Base-by-base conservation (phyloP, 2,113 vertebrate genomes). In the Cephalopholis sonnerati region DNA sequence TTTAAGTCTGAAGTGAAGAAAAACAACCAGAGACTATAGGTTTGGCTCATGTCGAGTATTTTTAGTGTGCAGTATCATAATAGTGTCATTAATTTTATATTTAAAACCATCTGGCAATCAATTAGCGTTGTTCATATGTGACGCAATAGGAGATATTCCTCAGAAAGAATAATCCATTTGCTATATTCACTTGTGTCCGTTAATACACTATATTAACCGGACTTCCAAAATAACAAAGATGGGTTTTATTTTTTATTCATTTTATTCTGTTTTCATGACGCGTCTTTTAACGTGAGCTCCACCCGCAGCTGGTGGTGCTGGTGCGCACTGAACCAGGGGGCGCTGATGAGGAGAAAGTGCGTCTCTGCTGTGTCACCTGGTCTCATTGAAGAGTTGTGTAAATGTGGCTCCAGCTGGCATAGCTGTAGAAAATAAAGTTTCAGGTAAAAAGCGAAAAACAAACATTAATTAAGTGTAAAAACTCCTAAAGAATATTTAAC, bases 271-370 rank as follows among this genome's bases (percentile, higher is more conserved):
- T 27, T 16, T 1, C 16, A 2, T 9, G 8, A 2, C 62, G 7
- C 62, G 16, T 32, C 4, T 32, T 68, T 32, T 29, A 20, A 44
- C 2, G 10, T 36, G 7, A 7, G 7, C 32, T 36, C 32, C 32
- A 36, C 32, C 32, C 32, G 32, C 8, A 11, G 11, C 41, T 44
- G 41, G 11, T 44, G 8, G 11, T 12, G 11, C 5, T n/a, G 18
- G 3, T 11, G 46, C 74, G 10, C 36, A 2, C 25, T 58, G 76
- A 4, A n/a, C 4, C 44, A 53, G 72, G 77, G 77, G 77, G 77
- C 68, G 64, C 79, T 54, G 4, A 64, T 25, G 68, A 9, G 44
- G 58, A 41, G 7, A 53, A 13, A 25, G 2, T 5, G 51, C 54
- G 5, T 18, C 29, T 32, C 53, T 13, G 41, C 27, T 39, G 44